Evolutionary conservation across 2,797 vertebrate species (phyloP).

Genomic region (Labroides dimidiatus): DNA sequence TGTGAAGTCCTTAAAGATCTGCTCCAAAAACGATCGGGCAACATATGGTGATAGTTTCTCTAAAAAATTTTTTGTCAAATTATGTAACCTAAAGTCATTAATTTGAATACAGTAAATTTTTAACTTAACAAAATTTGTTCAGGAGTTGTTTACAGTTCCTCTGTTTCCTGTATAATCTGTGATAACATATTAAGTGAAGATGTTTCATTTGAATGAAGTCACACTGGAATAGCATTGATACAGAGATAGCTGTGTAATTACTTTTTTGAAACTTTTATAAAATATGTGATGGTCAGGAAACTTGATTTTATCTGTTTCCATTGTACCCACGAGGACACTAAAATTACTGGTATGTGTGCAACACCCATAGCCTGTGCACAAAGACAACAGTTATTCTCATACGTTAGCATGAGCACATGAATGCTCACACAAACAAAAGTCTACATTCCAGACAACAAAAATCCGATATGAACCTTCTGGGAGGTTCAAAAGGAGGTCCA

Average conservation of each 20-base stretch:
- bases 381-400: not conserved
- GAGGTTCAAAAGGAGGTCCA: slow-evolving; percentile 16
- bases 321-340: not conserved
- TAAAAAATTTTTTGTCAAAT: too few species aligned
- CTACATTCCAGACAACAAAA: slow-evolving; percentile 23
- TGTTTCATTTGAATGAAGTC: not conserved
- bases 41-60: too few species aligned
- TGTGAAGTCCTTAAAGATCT: too few species aligned
- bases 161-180: not conserved
- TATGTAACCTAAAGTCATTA: too few species aligned
- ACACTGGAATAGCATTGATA: not conserved
- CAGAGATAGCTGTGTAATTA: not conserved
- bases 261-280: too few species aligned
- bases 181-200: not conserved
- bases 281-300: not conserved
- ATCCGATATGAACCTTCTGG: slow-evolving; percentile 47
- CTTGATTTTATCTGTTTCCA: not conserved
- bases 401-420: not conserved
- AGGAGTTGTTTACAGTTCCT: not conserved
- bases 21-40: too few species aligned
- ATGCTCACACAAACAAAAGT: slow-evolving; percentile 1
- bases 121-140: too few species aligned
- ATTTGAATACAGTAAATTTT: too few species aligned
- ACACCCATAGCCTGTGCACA: not conserved
- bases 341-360: not conserved